Conservation (phyloP, 2,797 vertebrate species). For the Capromys pilorides region DNA sequence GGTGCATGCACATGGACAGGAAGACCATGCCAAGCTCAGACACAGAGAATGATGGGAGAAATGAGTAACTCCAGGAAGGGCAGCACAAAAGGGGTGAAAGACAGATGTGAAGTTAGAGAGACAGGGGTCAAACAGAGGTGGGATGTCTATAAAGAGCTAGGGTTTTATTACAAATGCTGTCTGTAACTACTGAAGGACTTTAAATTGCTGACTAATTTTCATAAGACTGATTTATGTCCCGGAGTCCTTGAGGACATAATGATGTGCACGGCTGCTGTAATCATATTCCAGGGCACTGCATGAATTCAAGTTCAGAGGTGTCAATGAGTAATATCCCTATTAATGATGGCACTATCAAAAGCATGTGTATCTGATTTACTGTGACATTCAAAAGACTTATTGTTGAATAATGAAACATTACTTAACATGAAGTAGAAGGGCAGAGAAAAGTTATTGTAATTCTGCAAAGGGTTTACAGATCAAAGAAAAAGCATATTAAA, state of each 20-base stretch:
- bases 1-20: not conserved
- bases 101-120: not conserved
- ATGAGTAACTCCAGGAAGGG: not conserved
- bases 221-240: constrained; percentile 63
- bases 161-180: not conserved
- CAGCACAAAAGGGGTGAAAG: not conserved
- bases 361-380: constrained; percentile 72
- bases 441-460: constrained; percentile 63
- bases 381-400: constrained; percentile 64
- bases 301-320: constrained; percentile 69
- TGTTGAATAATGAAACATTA: constrained; percentile 66
- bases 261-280: constrained; percentile 53
- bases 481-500: constrained; percentile 37
- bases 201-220: constrained; percentile 62
- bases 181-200: constrained; percentile 35
- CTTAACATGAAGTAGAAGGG: constrained; percentile 55
- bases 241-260: constrained; percentile 30
- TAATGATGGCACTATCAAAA: constrained; percentile 70
- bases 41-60: not conserved
- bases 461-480: constrained; percentile 62
- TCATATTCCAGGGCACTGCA: constrained; percentile 50
- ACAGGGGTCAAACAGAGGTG: not conserved
- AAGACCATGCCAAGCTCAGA: not conserved
- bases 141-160: not conserved
- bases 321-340: constrained; percentile 70